Conservation (phyloP, 1,140 invertebrate genomes). For the Diuraphis noxia region DNA sequence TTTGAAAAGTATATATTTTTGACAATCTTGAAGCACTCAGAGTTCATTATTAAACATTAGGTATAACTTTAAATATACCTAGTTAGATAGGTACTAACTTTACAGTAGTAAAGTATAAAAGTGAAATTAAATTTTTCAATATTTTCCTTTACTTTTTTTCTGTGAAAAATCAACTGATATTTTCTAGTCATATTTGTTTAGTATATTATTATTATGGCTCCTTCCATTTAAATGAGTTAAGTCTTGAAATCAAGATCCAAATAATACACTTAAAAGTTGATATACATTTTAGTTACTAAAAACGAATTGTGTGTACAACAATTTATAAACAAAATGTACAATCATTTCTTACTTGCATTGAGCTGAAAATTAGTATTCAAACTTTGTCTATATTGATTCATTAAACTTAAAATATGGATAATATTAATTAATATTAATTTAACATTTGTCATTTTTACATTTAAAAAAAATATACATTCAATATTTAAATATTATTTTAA, state of each 20-base stretch:
- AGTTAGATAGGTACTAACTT: background rate
- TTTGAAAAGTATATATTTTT: background rate
- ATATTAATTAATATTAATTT: background rate
- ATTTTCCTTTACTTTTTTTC: background rate
- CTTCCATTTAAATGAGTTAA: background rate
- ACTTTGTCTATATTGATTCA: background rate
- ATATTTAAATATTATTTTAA: background rate
- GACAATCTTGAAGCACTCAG: background rate
- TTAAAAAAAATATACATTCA: too few relatives aligned
- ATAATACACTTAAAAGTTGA: background rate
- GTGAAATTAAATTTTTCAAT: background rate
- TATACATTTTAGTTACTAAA: background rate
- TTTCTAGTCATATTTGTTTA: conserved; percentile 35
- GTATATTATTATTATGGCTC: background rate
- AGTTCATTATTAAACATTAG: background rate
- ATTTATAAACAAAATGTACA: too few relatives aligned
- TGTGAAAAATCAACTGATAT: background rate
- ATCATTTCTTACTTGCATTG: background rate
- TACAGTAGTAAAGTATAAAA: background rate
- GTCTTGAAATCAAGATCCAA: background rate
- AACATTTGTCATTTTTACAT: background rate
- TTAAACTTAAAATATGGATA: background rate
- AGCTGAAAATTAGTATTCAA: background rate
- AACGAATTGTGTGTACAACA: background rate
- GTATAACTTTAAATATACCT: background rate